Evolutionary conservation across 2,797 vertebrate species (phyloP).

Genomic region (Sebastes matsubarae): DNA sequence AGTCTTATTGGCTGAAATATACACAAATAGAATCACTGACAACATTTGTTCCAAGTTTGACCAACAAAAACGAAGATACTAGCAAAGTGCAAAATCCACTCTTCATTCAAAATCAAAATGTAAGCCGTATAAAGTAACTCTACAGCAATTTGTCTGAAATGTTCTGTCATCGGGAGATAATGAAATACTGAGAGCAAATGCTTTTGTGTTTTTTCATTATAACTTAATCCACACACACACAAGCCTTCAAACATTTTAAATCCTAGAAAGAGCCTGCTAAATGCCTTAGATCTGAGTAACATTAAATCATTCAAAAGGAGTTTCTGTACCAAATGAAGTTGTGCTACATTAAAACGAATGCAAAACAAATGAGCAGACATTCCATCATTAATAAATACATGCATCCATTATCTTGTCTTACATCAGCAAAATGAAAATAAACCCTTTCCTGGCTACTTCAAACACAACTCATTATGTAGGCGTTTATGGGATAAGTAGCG

Average conservation of each 20-base stretch:
- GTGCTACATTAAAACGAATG: constrained; percentile 51
- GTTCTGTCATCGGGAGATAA: constrained; percentile 12
- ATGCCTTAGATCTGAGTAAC: constrained; percentile 22
- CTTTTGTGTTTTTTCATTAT: constrained; percentile 30
- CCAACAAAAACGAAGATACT: constrained; percentile 49
- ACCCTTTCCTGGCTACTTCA: constrained; percentile 34
- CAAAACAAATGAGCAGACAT: constrained; percentile 65
- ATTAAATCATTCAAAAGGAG: constrained; percentile 42
- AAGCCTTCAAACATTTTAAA: constrained; percentile 47
- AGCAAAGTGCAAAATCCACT: constrained; percentile 64
- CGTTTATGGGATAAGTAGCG: constrained; percentile 23
- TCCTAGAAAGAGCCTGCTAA: constrained; percentile 45
- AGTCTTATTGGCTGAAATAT: constrained; percentile 61
- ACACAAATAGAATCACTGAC: constrained; percentile 53
- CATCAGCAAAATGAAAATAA: constrained; percentile 61
- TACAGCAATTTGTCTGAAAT: constrained; percentile 41
- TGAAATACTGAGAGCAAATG: constrained; percentile 40
- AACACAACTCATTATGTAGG: constrained; percentile 38
- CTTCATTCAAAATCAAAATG: constrained; percentile 49
- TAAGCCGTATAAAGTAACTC: constrained; percentile 32
- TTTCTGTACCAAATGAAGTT: constrained; percentile 51
- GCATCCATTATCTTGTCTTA: constrained; percentile 67
- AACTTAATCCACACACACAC: constrained; percentile 41
- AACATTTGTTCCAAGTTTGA: constrained; percentile 47
- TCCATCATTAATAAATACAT: constrained; percentile 84